Evolutionary conservation across 1,140 invertebrate species (phyloP).

Genomic region (Bacillus rossius): DNA sequence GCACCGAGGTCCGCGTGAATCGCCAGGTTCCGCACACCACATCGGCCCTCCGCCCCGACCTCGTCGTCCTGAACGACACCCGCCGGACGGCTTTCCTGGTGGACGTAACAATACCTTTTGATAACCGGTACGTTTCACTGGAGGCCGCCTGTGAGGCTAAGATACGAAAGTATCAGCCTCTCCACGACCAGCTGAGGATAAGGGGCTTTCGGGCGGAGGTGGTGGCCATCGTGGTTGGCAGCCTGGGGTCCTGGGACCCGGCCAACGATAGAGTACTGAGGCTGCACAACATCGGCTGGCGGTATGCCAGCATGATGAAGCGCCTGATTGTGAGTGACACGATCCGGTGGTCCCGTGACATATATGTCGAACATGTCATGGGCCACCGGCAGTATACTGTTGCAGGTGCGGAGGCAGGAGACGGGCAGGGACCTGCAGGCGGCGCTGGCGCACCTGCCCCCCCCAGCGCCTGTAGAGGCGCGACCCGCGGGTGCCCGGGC

Average conservation of each 20-base stretch:
- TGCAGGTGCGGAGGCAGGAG: no score
- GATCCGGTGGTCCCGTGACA: constrained; percentile 17
- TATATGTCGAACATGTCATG: constrained; percentile 15
- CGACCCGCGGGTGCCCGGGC: no score
- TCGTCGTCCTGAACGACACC: constrained; percentile 28
- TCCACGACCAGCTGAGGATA: not conserved
- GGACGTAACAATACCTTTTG: constrained; percentile 38
- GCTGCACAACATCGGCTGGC: not conserved
- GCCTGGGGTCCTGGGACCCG: constrained; percentile 5
- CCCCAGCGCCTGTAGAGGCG: no score
- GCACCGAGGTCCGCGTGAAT: constrained; percentile 7
- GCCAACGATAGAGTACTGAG: constrained; percentile 3
- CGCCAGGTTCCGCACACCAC: no score
- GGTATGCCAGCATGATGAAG: constrained; percentile 10
- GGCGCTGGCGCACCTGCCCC: no score
- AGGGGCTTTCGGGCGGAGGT: not conserved
- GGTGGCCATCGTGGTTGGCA: not conserved
- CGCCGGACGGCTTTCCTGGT: constrained; percentile 21
- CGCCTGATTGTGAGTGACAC: constrained; percentile 7
- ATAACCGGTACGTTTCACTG: constrained; percentile 30
- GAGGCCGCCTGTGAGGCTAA: constrained; percentile 5
- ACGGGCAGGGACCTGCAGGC: no score
- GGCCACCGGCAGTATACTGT: constrained; percentile 3
- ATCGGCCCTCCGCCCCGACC: constrained; percentile 26
- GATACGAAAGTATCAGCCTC: not conserved